phyloP scores from a whole-genome alignment of 2,113 vertebrate species.

The Chinchilla lanigera region DNA sequence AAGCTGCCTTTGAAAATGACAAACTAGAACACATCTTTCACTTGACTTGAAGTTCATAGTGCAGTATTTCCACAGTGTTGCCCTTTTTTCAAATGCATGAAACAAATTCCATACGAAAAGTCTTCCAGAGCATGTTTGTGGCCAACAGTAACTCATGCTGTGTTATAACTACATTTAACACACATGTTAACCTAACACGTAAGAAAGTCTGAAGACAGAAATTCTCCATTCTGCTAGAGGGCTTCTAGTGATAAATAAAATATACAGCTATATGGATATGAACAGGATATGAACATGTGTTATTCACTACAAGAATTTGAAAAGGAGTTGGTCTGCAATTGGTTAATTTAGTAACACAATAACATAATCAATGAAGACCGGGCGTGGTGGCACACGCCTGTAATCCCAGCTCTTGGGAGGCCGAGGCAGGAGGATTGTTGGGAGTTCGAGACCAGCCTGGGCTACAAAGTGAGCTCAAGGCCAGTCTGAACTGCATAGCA shows the following conservation, averaged over 20 bases:
- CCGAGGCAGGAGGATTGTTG: too few relatives aligned
- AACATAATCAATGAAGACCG: background rate
- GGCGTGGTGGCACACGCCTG: too few relatives aligned
- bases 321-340: background rate
- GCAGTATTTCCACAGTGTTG: background rate
- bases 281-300: background rate
- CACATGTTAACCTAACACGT: background rate
- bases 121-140: background rate
- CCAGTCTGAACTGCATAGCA: too few relatives aligned
- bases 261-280: background rate
- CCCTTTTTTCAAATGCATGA: background rate
- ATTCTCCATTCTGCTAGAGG: background rate
- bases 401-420: too few relatives aligned
- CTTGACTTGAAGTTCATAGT: background rate
- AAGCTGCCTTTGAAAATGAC: background rate
- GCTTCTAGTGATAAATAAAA: background rate
- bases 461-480: too few relatives aligned
- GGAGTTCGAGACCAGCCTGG: too few relatives aligned
- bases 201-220: background rate
- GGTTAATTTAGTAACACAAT: background rate
- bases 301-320: background rate
- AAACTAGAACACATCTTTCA: constrained; percentile 7
- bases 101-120: background rate
- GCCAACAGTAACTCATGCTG: background rate
- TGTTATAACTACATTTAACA: background rate